Evolutionary conservation across 1,140 invertebrate genomes (phyloP).

Genomic region (Pseudomyrmex dendroicus): DNA sequence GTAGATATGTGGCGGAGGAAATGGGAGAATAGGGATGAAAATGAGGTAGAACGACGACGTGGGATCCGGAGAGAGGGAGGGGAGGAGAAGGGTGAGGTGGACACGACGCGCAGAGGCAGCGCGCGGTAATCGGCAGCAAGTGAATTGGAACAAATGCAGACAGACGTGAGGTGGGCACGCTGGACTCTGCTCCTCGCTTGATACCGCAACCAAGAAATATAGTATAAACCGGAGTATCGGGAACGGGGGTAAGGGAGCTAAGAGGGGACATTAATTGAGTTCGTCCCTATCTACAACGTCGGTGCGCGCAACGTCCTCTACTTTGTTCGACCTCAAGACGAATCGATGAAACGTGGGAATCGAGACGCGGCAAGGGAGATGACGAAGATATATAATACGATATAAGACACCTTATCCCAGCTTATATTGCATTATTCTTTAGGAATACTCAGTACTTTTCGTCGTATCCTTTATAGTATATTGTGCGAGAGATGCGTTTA

Average conservation of each 20-base stretch:
- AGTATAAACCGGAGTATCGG: conserved; percentile 67
- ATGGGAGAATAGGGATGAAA: conserved; percentile 75
- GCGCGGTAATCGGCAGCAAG: conserved; percentile 78
- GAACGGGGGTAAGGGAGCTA: no score
- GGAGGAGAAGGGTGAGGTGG: conserved; percentile 29
- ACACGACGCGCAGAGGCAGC: conserved; percentile 58
- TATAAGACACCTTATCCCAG: conserved; percentile 23
- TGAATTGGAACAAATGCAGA: conserved; percentile 81
- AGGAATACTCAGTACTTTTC: not conserved
- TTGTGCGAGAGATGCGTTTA: not conserved
- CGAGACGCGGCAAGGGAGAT: conserved; percentile 11
- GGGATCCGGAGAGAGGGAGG: conserved; percentile 23
- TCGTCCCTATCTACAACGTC: conserved; percentile 53
- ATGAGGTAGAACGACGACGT: conserved; percentile 67
- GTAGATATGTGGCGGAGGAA: conserved; percentile 52
- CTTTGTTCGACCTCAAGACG: conserved; percentile 67
- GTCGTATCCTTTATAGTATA: not conserved
- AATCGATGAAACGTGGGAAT: conserved; percentile 66
- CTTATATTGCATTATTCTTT: conserved; percentile 44
- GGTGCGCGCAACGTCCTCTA: conserved; percentile 38
- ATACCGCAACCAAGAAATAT: conserved; percentile 74
- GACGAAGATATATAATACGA: conserved; percentile 35
- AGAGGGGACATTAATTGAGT: conserved; percentile 72
- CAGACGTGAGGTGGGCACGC: conserved; percentile 75
- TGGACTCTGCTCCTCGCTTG: conserved; percentile 59